A percentile compares a stretch with the other conserved stretches of the same genome.
phyloP scores from a whole-genome alignment of 2,797 vertebrate species.

The Hypotaenidia okinawae region DNA sequence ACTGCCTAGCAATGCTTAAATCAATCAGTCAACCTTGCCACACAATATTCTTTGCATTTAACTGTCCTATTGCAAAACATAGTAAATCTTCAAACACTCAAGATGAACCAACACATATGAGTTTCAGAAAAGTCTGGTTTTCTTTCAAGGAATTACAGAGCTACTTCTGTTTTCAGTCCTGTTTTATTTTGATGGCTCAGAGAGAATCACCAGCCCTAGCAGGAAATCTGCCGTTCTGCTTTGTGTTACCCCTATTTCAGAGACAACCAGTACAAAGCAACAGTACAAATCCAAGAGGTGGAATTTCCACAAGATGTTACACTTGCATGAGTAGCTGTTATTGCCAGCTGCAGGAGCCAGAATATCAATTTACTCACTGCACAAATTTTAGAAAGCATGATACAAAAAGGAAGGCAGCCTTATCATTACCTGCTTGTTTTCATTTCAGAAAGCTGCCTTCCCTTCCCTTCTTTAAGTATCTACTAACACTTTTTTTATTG shows the following conservation, averaged over 20 bases:
- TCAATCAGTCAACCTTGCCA: neutral
- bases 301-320: neutral
- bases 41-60: neutral
- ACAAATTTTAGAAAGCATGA: neutral
- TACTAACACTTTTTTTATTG: conserved; percentile 67
- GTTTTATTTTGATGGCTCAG: neutral
- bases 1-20: neutral
- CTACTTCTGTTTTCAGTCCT: neutral
- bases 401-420: conserved; percentile 38
- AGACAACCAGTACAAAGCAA: neutral
- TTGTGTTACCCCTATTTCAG: neutral
- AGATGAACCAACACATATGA: rapidly evolving
- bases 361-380: conserved; percentile 1
- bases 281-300: neutral
- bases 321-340: conserved; percentile 11
- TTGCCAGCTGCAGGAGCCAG: neutral
- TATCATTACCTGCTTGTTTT: conserved; percentile 55
- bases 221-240: neutral
- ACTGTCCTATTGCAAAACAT: neutral
- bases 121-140: neutral
- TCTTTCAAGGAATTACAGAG: neutral
- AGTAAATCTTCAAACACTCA: neutral
- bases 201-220: neutral
- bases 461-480: conserved; percentile 67
- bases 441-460: conserved; percentile 36